Percentiles rank a stretch among this genome's conserved stretches.
These are phyloP conservation scores for Odobenus rosmarus DNA, from an alignment of 2,113 vertebrate species.

Conservation along the genomic window DNA sequence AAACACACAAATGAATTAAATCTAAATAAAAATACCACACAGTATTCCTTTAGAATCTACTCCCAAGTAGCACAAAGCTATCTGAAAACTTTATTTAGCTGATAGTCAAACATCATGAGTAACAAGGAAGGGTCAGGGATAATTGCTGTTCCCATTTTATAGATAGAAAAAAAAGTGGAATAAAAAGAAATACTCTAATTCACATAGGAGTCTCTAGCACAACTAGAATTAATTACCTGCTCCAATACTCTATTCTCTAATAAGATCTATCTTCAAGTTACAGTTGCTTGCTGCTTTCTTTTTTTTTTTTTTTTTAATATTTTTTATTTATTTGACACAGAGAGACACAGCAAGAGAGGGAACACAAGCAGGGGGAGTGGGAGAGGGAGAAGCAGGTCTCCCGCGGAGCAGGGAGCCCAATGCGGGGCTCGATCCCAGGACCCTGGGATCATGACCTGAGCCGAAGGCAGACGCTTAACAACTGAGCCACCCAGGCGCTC, in stretches of 20 bases:
- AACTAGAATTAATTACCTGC: background rate
- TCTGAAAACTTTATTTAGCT: constrained; percentile 31
- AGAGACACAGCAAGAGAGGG: too few species aligned
- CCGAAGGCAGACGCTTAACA: too few species aligned
- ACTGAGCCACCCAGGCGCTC: too few species aligned
- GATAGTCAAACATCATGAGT: background rate
- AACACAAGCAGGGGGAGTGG: too few species aligned
- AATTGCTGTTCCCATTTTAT: constrained; percentile 76
- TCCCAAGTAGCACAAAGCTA: constrained; percentile 51
- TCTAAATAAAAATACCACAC: constrained; percentile 34
- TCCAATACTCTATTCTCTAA: constrained; percentile 10
- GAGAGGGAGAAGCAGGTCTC: too few species aligned
- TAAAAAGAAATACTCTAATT: constrained; percentile 34
- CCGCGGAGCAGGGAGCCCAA: too few species aligned
- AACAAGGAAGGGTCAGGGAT: constrained; percentile 73
- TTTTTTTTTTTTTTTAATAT: too few species aligned
- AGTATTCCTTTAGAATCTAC: constrained; percentile 13
- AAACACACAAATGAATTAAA: constrained; percentile 29
- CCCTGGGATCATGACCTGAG: too few species aligned
- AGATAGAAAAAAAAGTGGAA: constrained; percentile 56
- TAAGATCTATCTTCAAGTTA: background rate
- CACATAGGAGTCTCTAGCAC: background rate
- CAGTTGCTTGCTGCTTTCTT: background rate
- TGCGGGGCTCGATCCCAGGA: too few species aligned
- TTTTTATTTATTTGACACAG: too few species aligned